Conservation (phyloP, 2,888 invertebrate species). For the Polydrusus pterygomalis region DNA sequence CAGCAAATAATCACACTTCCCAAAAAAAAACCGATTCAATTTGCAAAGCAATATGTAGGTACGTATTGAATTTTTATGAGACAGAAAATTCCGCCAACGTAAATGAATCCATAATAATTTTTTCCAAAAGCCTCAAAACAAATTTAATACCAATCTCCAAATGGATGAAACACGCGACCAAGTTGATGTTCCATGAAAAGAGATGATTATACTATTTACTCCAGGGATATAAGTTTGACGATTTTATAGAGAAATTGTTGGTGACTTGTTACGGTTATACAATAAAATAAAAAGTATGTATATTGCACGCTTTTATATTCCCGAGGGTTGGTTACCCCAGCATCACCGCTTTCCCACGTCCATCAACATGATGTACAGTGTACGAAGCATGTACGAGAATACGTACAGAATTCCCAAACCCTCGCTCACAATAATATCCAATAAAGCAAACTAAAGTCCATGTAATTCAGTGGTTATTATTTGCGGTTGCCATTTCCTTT, state of each 20-base stretch:
- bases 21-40: too few relatives aligned
- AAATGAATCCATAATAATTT: conserved; percentile 17
- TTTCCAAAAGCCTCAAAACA: conserved; percentile 37
- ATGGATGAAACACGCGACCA: conserved; percentile 49
- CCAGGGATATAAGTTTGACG: conserved; percentile 52
- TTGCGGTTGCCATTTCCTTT: conserved; percentile 52
- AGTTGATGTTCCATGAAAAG: conserved; percentile 45
- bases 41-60: not conserved
- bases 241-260: conserved; percentile 52
- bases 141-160: conserved; percentile 47
- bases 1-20: too few relatives aligned
- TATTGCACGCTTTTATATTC: conserved; percentile 52
- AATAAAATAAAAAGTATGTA: conserved; percentile 54
- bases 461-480: conserved; percentile 66
- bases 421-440: conserved; percentile 63
- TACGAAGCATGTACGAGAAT: conserved; percentile 24
- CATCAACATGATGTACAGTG: conserved; percentile 46
- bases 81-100: not conserved
- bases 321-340: conserved; percentile 39
- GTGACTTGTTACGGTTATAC: conserved; percentile 52
- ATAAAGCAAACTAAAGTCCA: conserved; percentile 64
- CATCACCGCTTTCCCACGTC: conserved; percentile 52
- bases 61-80: not conserved
- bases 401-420: conserved; percentile 59
- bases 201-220: conserved; percentile 42